Evolutionary conservation across 2,113 vertebrate species (phyloP), one percentile per base, ranked within the genome.

Genomic region (Paratilapia polleni): DNA sequence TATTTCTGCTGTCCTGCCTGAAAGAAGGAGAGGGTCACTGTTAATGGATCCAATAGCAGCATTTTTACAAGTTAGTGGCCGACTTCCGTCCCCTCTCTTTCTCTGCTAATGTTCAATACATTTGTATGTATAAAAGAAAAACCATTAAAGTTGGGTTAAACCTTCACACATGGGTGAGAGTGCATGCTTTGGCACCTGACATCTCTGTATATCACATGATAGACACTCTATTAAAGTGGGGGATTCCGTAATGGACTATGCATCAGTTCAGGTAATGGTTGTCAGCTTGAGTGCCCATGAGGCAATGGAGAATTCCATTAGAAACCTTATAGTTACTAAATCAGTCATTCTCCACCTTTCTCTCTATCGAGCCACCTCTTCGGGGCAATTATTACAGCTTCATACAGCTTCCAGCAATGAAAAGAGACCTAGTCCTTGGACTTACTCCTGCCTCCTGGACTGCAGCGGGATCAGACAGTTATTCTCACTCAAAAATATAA

Each of bases 231-330:
- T 97, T 97, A 97, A 96, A 96, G 96, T 87, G 94, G 94, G 78
- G 94, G 96, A 92, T 94, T 92, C 96, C 92, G 96, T 97, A 97
- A 97, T 97, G 95, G 96, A 96, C 97, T 96, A 96, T 97, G 97
- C 97, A 97, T 97, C 97, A 97, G 96, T 96, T 95, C 97, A 97
- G 96, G 96, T 97, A 97, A 97, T 97, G 97, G 96, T 95, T 97
- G 97, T 97, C 97, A 97, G 95, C 93, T 90, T 91, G 95, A 97
- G 96, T 96, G 95, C 97, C 96, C 96, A 90, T 95, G 96, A 96
- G 96, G 95, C 95, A 93, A 96, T 93, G 94, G 95, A 96, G 96
- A 96, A 97, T 97, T 97, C 96, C 96, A 97, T 98, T 97, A 97
- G 96, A 96, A 94, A 94, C 24, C 85, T 93, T 95, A 95, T 24